Evolutionary conservation across 2,113 vertebrate species (phyloP), one percentile per base, ranked within the genome.

Genomic region (Platichthys flesus): DNA sequence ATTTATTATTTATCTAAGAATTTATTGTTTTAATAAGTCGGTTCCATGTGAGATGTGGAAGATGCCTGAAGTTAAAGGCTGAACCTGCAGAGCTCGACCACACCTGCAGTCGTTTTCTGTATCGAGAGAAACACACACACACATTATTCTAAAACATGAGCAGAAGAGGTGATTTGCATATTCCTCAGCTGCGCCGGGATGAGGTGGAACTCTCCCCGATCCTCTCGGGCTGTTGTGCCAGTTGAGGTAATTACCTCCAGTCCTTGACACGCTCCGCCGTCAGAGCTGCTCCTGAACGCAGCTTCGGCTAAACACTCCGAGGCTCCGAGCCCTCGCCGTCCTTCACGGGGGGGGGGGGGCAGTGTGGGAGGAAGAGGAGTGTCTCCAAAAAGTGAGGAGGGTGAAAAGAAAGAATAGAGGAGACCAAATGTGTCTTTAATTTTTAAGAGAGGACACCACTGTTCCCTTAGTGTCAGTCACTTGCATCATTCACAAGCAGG

Each of bases 211-310:
- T 58, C 68, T 55, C 21, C 56, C 37, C 14, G 10, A 75, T 78
- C 23, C 16, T 0, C 49, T 76, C 74, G 21, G 58, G 26, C 58
- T 5, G 70, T 47, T 10, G 10, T 7, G 47, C 5, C 16, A 15
- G 47, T 61, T 15, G 56, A 58, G 28, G 75, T 71, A 74, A 66
- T 88, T 88, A 67, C 51, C 74, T 78, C 45, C 62, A 71, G 69
- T 79, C 55, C 40, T 37, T 42, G 78, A 78, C 2, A 37, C 8
- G 20, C 54, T 49, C 23, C 10, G 52, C 74, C 70, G 78, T 85
- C 82, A 77, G 62, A 74, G 73, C 58, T 51, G 65, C 59, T 52
- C 15, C 69, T 72, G 52, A 71, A 56, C 5, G 66, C 57, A 49
- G 61, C 66, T 24, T 78, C 24, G 51, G 52, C 60, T 28, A 18